These are phyloP conservation scores for Sitodiplosis mosellana DNA, from an alignment of 1,140 invertebrate genomes.

Conservation along the genomic window DNA sequence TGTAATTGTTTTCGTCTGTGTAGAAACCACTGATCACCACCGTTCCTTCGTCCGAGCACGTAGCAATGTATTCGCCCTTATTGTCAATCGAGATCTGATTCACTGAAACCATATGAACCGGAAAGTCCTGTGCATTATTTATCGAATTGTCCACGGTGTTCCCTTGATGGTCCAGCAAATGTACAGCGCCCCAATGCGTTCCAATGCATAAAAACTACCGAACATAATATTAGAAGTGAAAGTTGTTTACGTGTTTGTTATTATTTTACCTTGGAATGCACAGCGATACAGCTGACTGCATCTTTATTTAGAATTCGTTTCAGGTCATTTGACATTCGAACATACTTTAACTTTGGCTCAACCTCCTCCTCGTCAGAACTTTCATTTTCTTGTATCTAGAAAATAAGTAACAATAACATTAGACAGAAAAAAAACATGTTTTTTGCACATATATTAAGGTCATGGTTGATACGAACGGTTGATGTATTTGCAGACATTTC, in stretches of 20 bases:
- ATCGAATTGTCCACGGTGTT: conserved; percentile 45
- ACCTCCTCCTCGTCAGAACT: conserved; percentile 29
- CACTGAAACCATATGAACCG: conserved; percentile 71
- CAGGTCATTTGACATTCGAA: conserved; percentile 73
- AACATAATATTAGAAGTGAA: conserved; percentile 7
- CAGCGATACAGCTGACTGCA: conserved; percentile 67
- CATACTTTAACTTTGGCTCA: conserved; percentile 86
- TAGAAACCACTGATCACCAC: conserved; percentile 69
- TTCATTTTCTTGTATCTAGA: background rate
- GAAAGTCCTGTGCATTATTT: conserved; percentile 36
- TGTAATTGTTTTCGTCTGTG: conserved; percentile 61
- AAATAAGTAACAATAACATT: too few relatives aligned
- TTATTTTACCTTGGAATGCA: conserved; percentile 64
- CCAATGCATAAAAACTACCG: conserved; percentile 78
- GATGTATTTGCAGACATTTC: too few relatives aligned
- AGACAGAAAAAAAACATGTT: too few relatives aligned
- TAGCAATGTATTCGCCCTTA: conserved; percentile 53
- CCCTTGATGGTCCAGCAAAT: conserved; percentile 83
- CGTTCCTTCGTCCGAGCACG: conserved; percentile 88
- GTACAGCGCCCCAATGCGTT: conserved; percentile 74
- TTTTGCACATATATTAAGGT: too few relatives aligned
- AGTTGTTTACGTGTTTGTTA: conserved; percentile 3
- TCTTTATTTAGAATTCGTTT: conserved; percentile 70
- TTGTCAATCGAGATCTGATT: conserved; percentile 88
- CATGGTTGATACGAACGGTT: too few relatives aligned